phyloP scores from a whole-genome alignment of 1,140 invertebrate genomes.

The Aplysia californica region DNA sequence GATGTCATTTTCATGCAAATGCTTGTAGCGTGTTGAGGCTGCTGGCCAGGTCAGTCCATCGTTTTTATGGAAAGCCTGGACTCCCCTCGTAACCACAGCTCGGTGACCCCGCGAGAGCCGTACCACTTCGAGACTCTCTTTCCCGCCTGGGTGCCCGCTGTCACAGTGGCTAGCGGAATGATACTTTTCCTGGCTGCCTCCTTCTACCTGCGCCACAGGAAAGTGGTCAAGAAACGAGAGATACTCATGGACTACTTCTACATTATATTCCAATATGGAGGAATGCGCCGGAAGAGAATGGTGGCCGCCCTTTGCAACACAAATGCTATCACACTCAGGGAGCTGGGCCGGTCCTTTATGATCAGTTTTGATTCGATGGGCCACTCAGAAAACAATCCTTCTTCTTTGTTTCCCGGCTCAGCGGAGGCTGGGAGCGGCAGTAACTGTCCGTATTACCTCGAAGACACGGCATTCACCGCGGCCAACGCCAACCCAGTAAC shows the following conservation, averaged over 20 bases:
- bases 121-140: no score
- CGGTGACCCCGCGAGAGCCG: no score
- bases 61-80: no score
- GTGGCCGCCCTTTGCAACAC: constrained; percentile 23
- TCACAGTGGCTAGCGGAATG: constrained; percentile 13
- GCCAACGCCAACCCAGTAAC: neutral
- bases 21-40: no score
- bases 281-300: constrained; percentile 19
- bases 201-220: constrained; percentile 22
- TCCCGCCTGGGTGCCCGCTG: constrained; percentile 20
- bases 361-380: constrained; percentile 15
- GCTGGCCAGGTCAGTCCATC: no score
- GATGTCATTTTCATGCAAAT: no score
- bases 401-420: no score
- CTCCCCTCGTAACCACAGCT: no score
- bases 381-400: constrained; percentile 6
- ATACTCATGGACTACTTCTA: constrained; percentile 27
- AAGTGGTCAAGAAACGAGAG: constrained; percentile 23
- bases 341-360: constrained; percentile 25
- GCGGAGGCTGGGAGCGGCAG: no score
- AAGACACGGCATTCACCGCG: neutral
- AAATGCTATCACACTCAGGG: constrained; percentile 19
- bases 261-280: constrained; percentile 26
- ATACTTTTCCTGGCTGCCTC: constrained; percentile 14
- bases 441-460: constrained; percentile 14